phyloP scores from a whole-genome alignment of 2,797 vertebrate species.

The Enteromius thamalakanensis region DNA sequence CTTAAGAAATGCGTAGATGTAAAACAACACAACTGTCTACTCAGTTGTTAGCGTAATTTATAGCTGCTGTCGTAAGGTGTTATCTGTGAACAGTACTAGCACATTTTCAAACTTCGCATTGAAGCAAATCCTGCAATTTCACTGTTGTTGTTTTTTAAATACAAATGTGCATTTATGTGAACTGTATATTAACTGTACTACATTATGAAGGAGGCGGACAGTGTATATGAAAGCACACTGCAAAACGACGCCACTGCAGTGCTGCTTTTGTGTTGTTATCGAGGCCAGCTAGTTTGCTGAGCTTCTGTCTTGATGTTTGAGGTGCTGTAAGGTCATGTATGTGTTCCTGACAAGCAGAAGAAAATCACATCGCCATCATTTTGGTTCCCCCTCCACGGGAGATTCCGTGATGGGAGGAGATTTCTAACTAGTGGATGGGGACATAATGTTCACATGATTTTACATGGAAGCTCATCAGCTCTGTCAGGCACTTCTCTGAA shows the following conservation, averaged over 20 bases:
- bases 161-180: neutral
- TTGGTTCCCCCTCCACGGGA: neutral
- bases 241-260: conserved; percentile 9
- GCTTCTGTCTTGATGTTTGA: neutral
- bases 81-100: neutral
- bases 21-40: neutral
- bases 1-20: conserved; percentile 24
- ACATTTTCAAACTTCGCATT: neutral
- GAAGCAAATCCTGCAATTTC: neutral
- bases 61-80: neutral
- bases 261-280: neutral
- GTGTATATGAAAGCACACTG: neutral
- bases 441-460: conserved; percentile 39
- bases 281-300: neutral
- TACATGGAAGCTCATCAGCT: neutral
- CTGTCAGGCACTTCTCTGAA: neutral
- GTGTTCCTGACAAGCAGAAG: neutral
- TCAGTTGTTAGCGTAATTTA: neutral
- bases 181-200: too few species aligned
- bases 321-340: conserved; percentile 1
- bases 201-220: neutral
- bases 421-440: conserved; percentile 12
- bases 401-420: conserved; percentile 22
- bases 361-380: neutral
- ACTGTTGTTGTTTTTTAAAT: neutral